Evolutionary conservation across 92 coral and sea anemone species (phyloP).

Genomic region (Umimayanthus kanabou): DNA sequence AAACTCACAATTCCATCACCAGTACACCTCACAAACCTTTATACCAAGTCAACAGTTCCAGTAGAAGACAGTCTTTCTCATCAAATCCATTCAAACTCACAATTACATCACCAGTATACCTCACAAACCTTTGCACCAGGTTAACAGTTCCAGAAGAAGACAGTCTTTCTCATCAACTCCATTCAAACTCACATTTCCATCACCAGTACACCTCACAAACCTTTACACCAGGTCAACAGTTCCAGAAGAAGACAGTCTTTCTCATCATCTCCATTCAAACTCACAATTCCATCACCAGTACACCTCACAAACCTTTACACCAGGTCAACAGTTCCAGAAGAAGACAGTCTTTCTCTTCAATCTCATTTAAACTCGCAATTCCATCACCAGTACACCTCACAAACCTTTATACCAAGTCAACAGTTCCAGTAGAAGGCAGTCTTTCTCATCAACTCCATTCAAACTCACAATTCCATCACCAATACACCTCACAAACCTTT

Average conservation of each 20-base stretch:
- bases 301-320: constrained; percentile 69
- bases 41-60: constrained; percentile 82
- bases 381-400: neutral
- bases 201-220: constrained; percentile 5
- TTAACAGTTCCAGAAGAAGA: constrained; percentile 57
- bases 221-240: constrained; percentile 85
- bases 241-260: constrained; percentile 80
- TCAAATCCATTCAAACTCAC: constrained; percentile 50
- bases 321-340: constrained; percentile 62
- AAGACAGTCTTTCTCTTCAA: constrained; percentile 74
- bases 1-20: no score
- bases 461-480: neutral
- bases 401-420: neutral
- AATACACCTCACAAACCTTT: constrained; percentile 49
- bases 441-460: constrained; percentile 68
- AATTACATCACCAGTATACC: neutral
- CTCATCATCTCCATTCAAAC: constrained; percentile 52
- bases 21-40: constrained; percentile 47
- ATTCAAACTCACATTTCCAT: neutral
- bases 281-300: constrained; percentile 31
- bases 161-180: constrained; percentile 57
- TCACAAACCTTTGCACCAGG: constrained; percentile 83
- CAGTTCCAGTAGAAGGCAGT: constrained; percentile 75
- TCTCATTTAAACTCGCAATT: constrained; percentile 34
- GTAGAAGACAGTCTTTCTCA: constrained; percentile 72